A percentile compares a stretch with the other conserved stretches of the same genome.
phyloP scores from a whole-genome alignment of 2,888 invertebrate genomes.

The Agrotis clavis region DNA sequence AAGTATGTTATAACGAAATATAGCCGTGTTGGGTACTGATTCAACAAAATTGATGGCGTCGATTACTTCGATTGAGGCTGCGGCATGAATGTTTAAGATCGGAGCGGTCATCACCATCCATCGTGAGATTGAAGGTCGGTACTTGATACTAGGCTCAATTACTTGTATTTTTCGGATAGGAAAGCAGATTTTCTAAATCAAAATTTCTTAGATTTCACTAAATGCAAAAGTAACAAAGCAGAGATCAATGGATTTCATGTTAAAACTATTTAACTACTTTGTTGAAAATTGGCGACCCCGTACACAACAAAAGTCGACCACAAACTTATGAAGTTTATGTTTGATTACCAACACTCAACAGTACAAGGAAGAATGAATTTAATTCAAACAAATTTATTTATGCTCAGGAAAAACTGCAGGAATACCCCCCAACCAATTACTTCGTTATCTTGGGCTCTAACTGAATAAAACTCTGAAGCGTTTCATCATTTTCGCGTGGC shows the following conservation, averaged over 20 bases:
- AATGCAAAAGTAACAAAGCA: too few relatives aligned
- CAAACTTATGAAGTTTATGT: too few relatives aligned
- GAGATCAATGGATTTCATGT: too few relatives aligned
- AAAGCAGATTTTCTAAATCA: background rate
- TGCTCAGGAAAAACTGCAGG: constrained; percentile 50
- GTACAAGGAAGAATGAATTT: constrained; percentile 20
- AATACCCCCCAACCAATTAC: constrained; percentile 80
- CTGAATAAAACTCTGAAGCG: constrained; percentile 86
- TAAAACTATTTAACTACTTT: too few relatives aligned
- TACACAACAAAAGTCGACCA: too few relatives aligned
- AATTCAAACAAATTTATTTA: constrained; percentile 53
- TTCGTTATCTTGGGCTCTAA: constrained; percentile 85
- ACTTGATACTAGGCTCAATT: constrained; percentile 34
- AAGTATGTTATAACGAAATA: constrained; percentile 45
- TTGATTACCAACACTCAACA: constrained; percentile 24
- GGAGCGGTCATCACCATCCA: constrained; percentile 64
- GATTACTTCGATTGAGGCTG: constrained; percentile 66
- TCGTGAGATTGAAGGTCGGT: constrained; percentile 56
- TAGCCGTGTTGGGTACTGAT: constrained; percentile 55
- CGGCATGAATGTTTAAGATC: constrained; percentile 62
- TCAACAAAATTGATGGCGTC: constrained; percentile 62
- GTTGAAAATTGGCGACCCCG: too few relatives aligned
- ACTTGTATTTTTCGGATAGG: constrained; percentile 19
- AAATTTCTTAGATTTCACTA: too few relatives aligned
- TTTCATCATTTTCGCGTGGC: constrained; percentile 87